Conservation (phyloP, 2,888 invertebrate genomes). For the Conops quadrifasciatus region DNA sequence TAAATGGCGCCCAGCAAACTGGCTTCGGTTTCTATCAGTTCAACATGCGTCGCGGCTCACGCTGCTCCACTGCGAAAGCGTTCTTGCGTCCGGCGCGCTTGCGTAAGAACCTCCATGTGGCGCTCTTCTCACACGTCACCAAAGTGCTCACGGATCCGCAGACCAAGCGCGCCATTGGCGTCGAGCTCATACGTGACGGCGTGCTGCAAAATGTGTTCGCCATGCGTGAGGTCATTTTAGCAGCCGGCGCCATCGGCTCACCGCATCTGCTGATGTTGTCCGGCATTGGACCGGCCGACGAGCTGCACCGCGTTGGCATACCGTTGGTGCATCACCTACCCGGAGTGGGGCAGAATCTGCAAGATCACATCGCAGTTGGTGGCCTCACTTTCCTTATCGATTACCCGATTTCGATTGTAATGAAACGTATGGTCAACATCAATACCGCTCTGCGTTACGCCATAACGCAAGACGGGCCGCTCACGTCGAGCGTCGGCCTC, state of each 20-base stretch:
- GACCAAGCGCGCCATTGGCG: conserved; percentile 79
- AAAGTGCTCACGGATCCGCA: conserved; percentile 77
- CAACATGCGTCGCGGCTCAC: conserved; percentile 84
- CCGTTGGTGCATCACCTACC: conserved; percentile 79
- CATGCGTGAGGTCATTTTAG: conserved; percentile 61
- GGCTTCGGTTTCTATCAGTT: conserved; percentile 88
- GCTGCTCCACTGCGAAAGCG: conserved; percentile 86
- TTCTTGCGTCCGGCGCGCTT: conserved; percentile 82
- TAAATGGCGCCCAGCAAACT: conserved; percentile 87
- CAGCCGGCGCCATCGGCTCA: conserved; percentile 87
- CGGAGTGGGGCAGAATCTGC: conserved; percentile 86
- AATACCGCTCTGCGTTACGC: conserved; percentile 86
- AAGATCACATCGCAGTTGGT: conserved; percentile 90
- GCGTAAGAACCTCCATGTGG: conserved; percentile 82
- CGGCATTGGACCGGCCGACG: conserved; percentile 83
- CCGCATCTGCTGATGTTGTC: conserved; percentile 92
- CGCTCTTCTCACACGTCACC: conserved; percentile 82
- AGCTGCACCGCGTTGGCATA: conserved; percentile 76
- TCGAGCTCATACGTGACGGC: conserved; percentile 78
- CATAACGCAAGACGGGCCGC: conserved; percentile 83
- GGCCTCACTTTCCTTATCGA: conserved; percentile 84
- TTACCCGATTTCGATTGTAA: conserved; percentile 80
- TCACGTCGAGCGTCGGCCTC: conserved; percentile 86
- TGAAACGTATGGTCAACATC: conserved; percentile 82
- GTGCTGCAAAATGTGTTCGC: conserved; percentile 65